Conservation (phyloP, 2,113 vertebrate genomes). For the Nycticryphes semicollaris region DNA sequence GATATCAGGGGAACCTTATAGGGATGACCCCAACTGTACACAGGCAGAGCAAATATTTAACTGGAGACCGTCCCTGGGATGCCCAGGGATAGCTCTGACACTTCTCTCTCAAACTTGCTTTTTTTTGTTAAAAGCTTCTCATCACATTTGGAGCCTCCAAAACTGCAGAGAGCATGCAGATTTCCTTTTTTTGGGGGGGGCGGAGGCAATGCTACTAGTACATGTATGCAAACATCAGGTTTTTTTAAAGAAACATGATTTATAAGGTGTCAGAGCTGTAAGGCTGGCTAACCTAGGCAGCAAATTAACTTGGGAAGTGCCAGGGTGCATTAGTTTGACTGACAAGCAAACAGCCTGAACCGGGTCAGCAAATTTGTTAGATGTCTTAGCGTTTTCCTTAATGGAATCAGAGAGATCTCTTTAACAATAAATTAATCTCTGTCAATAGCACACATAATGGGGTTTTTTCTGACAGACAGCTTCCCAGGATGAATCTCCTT, state of each 20-base stretch:
- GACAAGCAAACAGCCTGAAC: neutral
- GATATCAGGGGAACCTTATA: neutral
- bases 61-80: fast-evolving
- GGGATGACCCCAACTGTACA: neutral
- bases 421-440: neutral
- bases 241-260: neutral
- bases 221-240: neutral
- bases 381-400: neutral
- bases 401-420: neutral
- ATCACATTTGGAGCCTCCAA: fast-evolving
- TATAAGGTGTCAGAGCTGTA: fast-evolving
- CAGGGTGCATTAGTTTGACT: neutral
- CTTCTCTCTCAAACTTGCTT: neutral
- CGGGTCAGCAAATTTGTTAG: neutral
- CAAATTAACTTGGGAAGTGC: constrained; percentile 13
- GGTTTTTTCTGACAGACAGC: neutral
- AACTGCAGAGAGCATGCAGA: fast-evolving
- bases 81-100: neutral
- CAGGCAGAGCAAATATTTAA: neutral
- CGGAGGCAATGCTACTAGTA: neutral
- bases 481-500: neutral
- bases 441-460: neutral
- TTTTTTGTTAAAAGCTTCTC: neutral
- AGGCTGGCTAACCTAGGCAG: neutral
- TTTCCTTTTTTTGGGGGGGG: too few relatives aligned